Percentiles rank a stretch among this genome's conserved stretches.
Evolutionary conservation across 35 echinoderm and acorn worm species (phyloP).

Genomic region (Ptychodera flava): DNA sequence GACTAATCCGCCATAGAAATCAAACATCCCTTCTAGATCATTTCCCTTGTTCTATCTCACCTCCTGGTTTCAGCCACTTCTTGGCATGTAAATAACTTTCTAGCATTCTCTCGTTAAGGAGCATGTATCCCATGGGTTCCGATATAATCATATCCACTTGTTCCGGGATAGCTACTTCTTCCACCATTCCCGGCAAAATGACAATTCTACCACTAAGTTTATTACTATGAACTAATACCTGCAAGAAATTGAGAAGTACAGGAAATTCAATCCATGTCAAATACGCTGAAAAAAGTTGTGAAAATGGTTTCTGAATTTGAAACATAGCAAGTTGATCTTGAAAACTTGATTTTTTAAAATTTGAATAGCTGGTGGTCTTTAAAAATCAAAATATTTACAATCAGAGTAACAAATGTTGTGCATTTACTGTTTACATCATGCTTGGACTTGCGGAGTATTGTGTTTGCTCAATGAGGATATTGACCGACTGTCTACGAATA

Average conservation of each 20-base stretch:
- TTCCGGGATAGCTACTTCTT: slow-evolving; percentile 78
- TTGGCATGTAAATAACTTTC: slow-evolving; percentile 94
- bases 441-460: not conserved
- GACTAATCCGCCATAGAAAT: too few species aligned
- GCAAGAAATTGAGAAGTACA: not conserved
- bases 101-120: slow-evolving; percentile 96
- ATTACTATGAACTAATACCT: slow-evolving; percentile 85
- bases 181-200: slow-evolving; percentile 79
- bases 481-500: too few species aligned
- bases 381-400: not conserved
- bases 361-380: not conserved
- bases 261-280: not conserved
- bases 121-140: slow-evolving; percentile 99
- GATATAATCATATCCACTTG: slow-evolving; percentile 85
- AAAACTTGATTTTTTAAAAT: not conserved
- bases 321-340: too few species aligned
- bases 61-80: slow-evolving; percentile 88
- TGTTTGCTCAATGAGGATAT: too few species aligned
- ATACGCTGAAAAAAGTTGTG: not conserved
- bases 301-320: too few species aligned
- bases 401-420: not conserved
- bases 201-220: slow-evolving; percentile 62
- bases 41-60: slow-evolving; percentile 35
- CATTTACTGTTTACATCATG: not conserved
- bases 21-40: too few species aligned